Percentiles rank a stretch among this genome's conserved stretches.
Evolutionary conservation across 2,888 invertebrate species (phyloP).

Genomic region (Diabrotica balteata): DNA sequence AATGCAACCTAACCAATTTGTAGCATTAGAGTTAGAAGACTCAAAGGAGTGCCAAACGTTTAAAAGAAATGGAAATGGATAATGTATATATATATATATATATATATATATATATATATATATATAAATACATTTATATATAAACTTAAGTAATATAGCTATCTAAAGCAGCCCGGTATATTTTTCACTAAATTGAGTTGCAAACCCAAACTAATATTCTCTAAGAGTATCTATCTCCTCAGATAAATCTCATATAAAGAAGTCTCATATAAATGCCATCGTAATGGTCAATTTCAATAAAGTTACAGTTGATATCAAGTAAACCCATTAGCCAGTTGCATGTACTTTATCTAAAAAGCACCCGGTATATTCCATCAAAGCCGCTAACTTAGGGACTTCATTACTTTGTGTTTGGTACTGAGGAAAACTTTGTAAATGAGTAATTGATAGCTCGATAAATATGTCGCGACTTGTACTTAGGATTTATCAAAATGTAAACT

Average conservation of each 20-base stretch:
- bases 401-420: slow-evolving; percentile 49
- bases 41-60: too few relatives aligned
- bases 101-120: too few relatives aligned
- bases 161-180: too few relatives aligned
- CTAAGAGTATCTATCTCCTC: slow-evolving; percentile 9
- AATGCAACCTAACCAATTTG: too few relatives aligned
- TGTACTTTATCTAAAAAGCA: slow-evolving; percentile 52
- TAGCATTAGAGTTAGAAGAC: too few relatives aligned
- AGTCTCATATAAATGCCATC: slow-evolving; percentile 43
- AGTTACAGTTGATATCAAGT: slow-evolving; percentile 46
- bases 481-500: slow-evolving; percentile 44
- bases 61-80: too few relatives aligned
- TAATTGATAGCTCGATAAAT: slow-evolving; percentile 57
- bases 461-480: slow-evolving; percentile 55
- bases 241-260: slow-evolving; percentile 9
- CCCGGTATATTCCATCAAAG: slow-evolving; percentile 42
- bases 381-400: slow-evolving; percentile 49
- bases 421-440: slow-evolving; percentile 46
- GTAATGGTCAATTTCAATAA: slow-evolving; percentile 48
- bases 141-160: too few relatives aligned
- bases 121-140: too few relatives aligned
- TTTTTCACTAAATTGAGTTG: slow-evolving; percentile 15
- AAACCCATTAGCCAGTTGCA: slow-evolving; percentile 53
- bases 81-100: too few relatives aligned
- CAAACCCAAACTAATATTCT: slow-evolving; percentile 21